phyloP scores from a whole-genome alignment of 2,888 invertebrate species.

The Agrenia bidenticulata region DNA sequence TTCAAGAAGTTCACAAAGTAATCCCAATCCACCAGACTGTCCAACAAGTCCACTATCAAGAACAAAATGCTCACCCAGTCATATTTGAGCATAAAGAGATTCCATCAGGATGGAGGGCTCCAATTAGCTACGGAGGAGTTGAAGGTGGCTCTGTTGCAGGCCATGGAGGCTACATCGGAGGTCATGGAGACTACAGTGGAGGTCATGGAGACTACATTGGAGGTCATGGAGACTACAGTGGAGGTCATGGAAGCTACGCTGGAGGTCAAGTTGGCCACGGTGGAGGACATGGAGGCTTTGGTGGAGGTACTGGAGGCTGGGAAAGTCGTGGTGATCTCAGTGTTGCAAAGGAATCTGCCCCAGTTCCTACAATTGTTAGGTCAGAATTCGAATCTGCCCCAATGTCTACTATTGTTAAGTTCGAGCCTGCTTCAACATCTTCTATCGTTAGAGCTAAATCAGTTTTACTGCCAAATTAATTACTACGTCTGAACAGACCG shows the following conservation, averaged over 20 bases:
- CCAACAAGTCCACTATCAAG: conserved; percentile 33
- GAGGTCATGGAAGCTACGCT: not conserved
- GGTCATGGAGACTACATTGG: not conserved
- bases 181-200: not conserved
- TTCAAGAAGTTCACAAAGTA: conserved; percentile 41
- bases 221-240: not conserved
- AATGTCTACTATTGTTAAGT: too few relatives aligned
- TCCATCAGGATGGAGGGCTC: conserved; percentile 30
- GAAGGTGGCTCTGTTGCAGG: not conserved
- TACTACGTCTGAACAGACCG: too few relatives aligned
- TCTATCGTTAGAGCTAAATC: too few relatives aligned
- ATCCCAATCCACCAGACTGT: conserved; percentile 40
- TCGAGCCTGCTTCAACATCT: too few relatives aligned
- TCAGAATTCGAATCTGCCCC: too few relatives aligned
- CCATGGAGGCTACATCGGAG: not conserved
- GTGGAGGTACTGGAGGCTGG: too few relatives aligned
- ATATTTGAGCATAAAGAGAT: conserved; percentile 35
- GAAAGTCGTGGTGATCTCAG: too few relatives aligned
- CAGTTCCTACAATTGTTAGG: conserved; percentile 29
- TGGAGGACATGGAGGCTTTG: too few relatives aligned
- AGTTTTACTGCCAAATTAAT: too few relatives aligned
- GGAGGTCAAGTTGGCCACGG: too few relatives aligned
- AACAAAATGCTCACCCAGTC: conserved; percentile 34
- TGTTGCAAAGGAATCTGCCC: conserved; percentile 36
- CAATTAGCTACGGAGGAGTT: too few relatives aligned